Conservation (phyloP, 2,888 invertebrate species). For the Metallyticus violacea region DNA sequence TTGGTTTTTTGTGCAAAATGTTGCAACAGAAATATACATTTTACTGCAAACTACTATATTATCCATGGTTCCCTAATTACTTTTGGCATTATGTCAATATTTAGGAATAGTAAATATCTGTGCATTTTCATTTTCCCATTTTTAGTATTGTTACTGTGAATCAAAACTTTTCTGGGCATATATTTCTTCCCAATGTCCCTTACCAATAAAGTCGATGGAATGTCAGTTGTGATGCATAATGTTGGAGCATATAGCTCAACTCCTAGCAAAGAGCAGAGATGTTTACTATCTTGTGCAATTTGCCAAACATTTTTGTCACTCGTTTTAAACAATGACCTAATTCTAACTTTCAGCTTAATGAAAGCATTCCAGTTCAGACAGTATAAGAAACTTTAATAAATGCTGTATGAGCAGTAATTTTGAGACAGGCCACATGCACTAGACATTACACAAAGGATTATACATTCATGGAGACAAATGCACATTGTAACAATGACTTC, state of each 20-base stretch:
- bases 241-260: not conserved
- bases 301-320: not conserved
- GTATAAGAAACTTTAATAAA: not conserved
- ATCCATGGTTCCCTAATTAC: constrained; percentile 4
- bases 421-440: constrained; percentile 1
- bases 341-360: not conserved
- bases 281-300: not conserved
- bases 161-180: not conserved
- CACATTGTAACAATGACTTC: constrained; percentile 7
- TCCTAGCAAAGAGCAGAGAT: not conserved
- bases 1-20: constrained; percentile 11
- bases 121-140: not conserved
- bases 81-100: not conserved
- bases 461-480: constrained; percentile 5
- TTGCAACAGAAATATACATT: constrained; percentile 16
- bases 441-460: not conserved
- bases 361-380: not conserved
- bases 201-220: not conserved
- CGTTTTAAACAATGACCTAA: not conserved
- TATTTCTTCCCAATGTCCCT: not conserved
- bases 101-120: not conserved
- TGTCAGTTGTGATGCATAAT: not conserved
- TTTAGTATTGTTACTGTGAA: too few relatives aligned
- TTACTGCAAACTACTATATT: constrained; percentile 17
- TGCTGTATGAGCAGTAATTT: not conserved